Evolutionary conservation across 2,113 vertebrate genomes (phyloP).

Genomic region (Apteryx mantelli): DNA sequence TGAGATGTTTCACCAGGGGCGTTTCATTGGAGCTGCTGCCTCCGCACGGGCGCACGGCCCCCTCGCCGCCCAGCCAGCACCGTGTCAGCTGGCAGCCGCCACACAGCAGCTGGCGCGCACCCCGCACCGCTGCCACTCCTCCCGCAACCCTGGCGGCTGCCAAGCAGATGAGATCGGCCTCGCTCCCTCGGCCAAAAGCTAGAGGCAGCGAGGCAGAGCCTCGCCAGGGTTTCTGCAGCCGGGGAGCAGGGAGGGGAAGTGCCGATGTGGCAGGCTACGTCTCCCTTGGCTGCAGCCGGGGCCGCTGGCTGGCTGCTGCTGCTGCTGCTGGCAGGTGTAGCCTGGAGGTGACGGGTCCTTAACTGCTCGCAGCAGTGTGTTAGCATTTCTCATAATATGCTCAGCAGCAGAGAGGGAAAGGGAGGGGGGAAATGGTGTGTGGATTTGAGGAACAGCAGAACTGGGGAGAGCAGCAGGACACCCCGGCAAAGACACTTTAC

Average conservation of each 20-base stretch:
- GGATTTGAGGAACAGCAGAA: neutral
- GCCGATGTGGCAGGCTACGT: rapidly evolving
- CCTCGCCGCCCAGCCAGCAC: rapidly evolving
- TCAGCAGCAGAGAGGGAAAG: neutral
- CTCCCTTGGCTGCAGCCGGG: neutral
- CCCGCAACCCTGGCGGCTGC: rapidly evolving
- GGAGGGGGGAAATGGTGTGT: neutral
- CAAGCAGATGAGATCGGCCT: neutral
- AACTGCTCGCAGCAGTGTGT: neutral
- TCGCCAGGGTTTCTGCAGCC: rapidly evolving
- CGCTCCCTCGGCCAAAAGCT: neutral
- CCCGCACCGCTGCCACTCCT: neutral
- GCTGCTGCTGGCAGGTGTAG: rapidly evolving
- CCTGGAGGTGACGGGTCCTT: rapidly evolving
- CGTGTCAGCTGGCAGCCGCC: neutral
- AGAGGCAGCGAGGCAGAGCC: neutral
- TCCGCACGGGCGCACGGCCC: neutral
- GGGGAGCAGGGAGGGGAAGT: neutral
- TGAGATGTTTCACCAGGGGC: neutral
- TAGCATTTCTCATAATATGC: neutral
- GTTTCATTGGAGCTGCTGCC: neutral
- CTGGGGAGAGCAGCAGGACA: neutral
- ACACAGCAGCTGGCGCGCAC: neutral
- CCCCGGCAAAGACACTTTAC: neutral
- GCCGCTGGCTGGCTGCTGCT: neutral